Evolutionary conservation across 2,113 vertebrate species (phyloP).

Genomic region (Oceanites oceanicus): DNA sequence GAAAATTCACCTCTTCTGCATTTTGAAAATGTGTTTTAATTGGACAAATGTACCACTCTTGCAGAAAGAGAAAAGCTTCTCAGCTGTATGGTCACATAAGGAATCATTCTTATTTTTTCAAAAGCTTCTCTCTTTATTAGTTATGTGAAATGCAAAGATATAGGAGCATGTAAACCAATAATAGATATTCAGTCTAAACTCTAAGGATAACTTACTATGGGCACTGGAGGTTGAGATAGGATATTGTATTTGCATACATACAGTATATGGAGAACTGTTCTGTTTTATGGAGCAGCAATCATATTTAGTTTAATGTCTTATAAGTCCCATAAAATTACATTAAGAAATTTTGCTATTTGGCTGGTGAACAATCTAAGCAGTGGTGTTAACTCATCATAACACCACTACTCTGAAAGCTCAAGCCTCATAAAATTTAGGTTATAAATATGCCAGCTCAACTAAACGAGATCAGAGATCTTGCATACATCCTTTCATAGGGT

Average conservation of each 20-base stretch:
- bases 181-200: conserved; percentile 67
- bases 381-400: conserved; percentile 76
- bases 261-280: conserved; percentile 65
- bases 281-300: conserved; percentile 76
- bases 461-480: conserved; percentile 61
- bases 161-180: conserved; percentile 62
- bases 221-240: conserved; percentile 66
- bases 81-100: neutral
- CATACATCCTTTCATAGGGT: neutral
- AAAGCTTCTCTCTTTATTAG: conserved; percentile 37
- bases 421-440: conserved; percentile 68
- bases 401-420: conserved; percentile 67
- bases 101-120: neutral
- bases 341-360: conserved; percentile 75
- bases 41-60: neutral
- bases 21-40: conserved; percentile 1
- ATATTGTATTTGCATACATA: conserved; percentile 72
- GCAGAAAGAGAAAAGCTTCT: conserved; percentile 27
- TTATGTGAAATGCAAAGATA: conserved; percentile 58
- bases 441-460: conserved; percentile 74
- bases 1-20: neutral
- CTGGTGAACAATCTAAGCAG: conserved; percentile 73
- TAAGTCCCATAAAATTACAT: conserved; percentile 76
- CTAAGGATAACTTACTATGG: conserved; percentile 65
- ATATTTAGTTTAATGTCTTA: conserved; percentile 79